These are phyloP conservation scores for Leptosomus discolor DNA, from an alignment of 2,113 vertebrate genomes.

Conservation along the genomic window DNA sequence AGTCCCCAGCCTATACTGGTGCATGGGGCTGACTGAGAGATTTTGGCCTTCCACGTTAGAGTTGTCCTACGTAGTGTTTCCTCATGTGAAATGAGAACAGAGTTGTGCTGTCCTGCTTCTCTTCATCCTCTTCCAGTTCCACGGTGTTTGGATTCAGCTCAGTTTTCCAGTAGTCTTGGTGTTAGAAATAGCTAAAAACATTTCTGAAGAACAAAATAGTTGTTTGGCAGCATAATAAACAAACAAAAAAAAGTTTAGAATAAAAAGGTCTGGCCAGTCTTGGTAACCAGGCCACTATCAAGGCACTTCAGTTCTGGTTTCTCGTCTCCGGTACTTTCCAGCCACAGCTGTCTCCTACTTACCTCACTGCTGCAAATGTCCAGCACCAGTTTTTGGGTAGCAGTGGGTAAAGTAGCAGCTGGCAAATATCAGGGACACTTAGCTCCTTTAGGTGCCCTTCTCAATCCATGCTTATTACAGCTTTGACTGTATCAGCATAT, in stretches of 20 bases:
- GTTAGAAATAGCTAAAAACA: background rate
- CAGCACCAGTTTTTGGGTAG: background rate
- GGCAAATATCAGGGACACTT: background rate
- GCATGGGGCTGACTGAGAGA: background rate
- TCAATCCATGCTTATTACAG: background rate
- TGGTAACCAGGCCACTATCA: background rate
- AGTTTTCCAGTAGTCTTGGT: background rate
- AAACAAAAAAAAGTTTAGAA: background rate
- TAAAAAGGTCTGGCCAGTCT: background rate
- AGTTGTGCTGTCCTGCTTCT: background rate
- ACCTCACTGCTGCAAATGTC: background rate
- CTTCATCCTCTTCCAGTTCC: background rate
- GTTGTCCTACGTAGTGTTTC: background rate
- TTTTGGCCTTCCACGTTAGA: background rate
- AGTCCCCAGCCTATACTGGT: no score
- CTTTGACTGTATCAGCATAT: background rate
- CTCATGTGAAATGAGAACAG: background rate
- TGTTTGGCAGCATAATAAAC: background rate
- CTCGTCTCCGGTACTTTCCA: background rate
- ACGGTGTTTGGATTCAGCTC: background rate
- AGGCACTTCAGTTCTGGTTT: background rate
- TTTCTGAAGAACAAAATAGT: background rate
- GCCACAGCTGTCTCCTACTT: background rate
- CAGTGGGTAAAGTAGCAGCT: background rate
- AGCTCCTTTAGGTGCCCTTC: background rate